Evolutionary conservation across 2,888 invertebrate species (phyloP).

Genomic region (Uloborus plumipes): DNA sequence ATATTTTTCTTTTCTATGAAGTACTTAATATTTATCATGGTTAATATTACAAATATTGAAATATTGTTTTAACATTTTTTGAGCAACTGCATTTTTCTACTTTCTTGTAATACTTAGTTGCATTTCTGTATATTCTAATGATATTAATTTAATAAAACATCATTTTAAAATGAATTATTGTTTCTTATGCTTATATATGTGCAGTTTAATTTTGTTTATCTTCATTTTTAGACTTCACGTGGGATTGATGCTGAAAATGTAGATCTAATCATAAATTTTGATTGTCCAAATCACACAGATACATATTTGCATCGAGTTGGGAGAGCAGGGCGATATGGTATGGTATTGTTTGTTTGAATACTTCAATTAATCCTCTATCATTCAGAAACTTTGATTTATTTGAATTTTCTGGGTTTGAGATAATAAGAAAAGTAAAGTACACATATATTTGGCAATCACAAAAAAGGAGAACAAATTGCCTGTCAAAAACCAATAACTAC

Average conservation of each 20-base stretch:
- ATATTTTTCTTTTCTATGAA: too few species aligned
- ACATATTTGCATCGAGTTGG: conserved; percentile 96
- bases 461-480: too few species aligned
- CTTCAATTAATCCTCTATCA: too few species aligned
- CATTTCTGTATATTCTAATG: neutral
- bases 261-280: conserved; percentile 93
- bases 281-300: conserved; percentile 83
- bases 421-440: too few species aligned
- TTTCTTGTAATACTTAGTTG: neutral
- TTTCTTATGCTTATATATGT: neutral
- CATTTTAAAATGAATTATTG: neutral
- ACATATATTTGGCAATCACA: too few species aligned
- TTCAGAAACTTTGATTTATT: too few species aligned
- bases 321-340: conserved; percentile 92
- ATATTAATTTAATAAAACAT: neutral
- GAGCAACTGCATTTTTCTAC: too few species aligned
- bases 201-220: conserved; percentile 6
- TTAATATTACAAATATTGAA: too few species aligned
- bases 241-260: conserved; percentile 95
- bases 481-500: too few species aligned
- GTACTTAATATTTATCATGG: too few species aligned
- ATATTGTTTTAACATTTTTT: too few species aligned
- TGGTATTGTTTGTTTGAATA: neutral
- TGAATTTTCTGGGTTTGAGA: too few species aligned
- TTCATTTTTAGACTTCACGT: conserved; percentile 78